Conservation (phyloP, 2,113 vertebrate species). For the Stigmatopora argus region DNA sequence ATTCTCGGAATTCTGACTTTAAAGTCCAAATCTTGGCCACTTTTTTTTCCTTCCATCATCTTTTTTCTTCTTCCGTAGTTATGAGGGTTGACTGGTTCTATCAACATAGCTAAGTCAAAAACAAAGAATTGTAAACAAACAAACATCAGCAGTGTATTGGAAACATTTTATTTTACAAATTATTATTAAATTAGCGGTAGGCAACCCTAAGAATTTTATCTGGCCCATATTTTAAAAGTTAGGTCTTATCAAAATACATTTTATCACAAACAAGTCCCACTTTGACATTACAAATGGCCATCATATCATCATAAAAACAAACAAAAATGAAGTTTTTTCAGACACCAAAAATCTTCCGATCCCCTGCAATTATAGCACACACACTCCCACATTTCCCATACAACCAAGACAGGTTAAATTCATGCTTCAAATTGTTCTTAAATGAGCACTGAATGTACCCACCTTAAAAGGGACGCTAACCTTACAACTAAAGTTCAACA, state of each 20-base stretch:
- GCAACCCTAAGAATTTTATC: not conserved
- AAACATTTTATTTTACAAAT: not conserved
- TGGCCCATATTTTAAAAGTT: not conserved
- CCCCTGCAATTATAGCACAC: not conserved
- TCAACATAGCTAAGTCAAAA: too few relatives aligned
- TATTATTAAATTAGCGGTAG: not conserved
- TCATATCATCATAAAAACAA: not conserved
- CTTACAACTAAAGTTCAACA: not conserved
- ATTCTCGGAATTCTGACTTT: too few relatives aligned
- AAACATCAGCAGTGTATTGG: not conserved
- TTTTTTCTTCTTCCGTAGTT: too few relatives aligned
- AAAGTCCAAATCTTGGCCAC: too few relatives aligned
- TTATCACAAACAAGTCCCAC: not conserved
- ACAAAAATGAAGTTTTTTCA: not conserved
- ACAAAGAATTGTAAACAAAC: too few relatives aligned
- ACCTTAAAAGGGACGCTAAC: too few relatives aligned
- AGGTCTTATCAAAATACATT: not conserved
- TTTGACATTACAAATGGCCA: not conserved
- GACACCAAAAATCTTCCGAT: not conserved
- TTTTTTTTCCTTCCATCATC: too few relatives aligned
- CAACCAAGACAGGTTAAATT: not conserved
- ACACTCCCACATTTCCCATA: not conserved
- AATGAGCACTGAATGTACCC: not conserved
- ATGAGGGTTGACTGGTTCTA: too few relatives aligned
- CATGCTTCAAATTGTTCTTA: not conserved